Conservation (phyloP, 2,797 vertebrate species). For the Fistularia commersonii region DNA sequence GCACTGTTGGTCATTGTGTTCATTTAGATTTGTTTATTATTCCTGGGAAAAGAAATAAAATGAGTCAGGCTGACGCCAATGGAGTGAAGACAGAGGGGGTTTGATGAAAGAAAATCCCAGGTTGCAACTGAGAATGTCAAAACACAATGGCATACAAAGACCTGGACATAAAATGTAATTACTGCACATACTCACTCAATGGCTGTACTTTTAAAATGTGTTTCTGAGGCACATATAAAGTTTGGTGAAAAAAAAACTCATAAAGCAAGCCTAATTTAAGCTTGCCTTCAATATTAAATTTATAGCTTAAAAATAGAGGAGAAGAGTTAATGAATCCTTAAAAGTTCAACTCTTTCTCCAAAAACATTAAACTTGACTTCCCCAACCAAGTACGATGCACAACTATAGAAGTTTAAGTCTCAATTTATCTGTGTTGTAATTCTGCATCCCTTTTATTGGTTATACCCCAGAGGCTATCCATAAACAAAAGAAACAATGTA, state of each 20-base stretch:
- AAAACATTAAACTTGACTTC: conserved; percentile 22
- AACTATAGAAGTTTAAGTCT: background rate
- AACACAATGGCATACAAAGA: background rate
- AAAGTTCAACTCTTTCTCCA: too few species aligned
- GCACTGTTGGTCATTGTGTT: conserved; percentile 39
- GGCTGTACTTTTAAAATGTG: too few species aligned
- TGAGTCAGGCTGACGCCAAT: conserved; percentile 22
- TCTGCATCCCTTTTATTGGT: conserved; percentile 34
- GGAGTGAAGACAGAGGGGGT: background rate
- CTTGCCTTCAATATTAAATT: too few species aligned
- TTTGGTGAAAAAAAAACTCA: too few species aligned
- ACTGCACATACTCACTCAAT: background rate
- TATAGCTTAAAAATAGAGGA: too few species aligned
- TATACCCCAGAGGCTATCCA: conserved; percentile 20
- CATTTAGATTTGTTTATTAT: conserved; percentile 46
- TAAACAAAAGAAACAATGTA: conserved; percentile 35
- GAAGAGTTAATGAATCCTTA: too few species aligned
- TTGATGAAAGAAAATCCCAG: conserved; percentile 1
- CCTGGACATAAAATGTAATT: background rate
- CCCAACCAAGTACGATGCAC: background rate
- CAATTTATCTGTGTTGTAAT: conserved; percentile 13
- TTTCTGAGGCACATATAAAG: too few species aligned
- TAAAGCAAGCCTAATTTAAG: too few species aligned
- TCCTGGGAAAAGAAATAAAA: conserved; percentile 31
- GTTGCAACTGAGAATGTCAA: background rate